Percentiles rank a stretch among this genome's conserved stretches.
These are phyloP conservation scores for Cheiracanthium punctorium DNA, from an alignment of 2,888 invertebrate species.

Conservation along the genomic window DNA sequence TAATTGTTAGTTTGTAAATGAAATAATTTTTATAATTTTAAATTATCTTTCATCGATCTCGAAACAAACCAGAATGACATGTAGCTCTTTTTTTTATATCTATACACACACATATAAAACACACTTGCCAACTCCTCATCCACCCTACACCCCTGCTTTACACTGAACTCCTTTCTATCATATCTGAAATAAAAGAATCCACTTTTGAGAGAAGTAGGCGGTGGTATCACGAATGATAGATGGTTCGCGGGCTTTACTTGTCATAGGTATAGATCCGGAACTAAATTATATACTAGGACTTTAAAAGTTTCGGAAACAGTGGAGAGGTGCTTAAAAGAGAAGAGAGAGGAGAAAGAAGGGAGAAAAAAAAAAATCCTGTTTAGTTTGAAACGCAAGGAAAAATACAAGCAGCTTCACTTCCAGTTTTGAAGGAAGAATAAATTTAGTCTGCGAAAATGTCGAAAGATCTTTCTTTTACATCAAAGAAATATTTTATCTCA, in stretches of 20 bases:
- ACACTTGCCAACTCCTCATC: neutral
- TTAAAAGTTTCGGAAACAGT: conserved; percentile 58
- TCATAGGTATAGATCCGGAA: conserved; percentile 51
- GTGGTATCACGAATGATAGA: conserved; percentile 43
- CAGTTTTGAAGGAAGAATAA: conserved; percentile 9
- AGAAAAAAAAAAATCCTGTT: conserved; percentile 2
- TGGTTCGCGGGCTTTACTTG: conserved; percentile 37
- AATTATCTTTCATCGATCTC: conserved; percentile 40
- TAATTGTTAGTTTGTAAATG: too few relatives aligned
- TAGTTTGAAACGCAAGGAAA: conserved; percentile 13
- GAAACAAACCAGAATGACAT: neutral
- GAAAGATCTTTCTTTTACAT: neutral
- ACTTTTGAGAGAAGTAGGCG: conserved; percentile 49
- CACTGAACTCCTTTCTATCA: conserved; percentile 26
- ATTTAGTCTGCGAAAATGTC: conserved; percentile 5
- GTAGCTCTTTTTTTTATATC: neutral
- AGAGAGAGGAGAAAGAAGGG: neutral
- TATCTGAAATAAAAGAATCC: conserved; percentile 55
- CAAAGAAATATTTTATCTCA: conserved; percentile 6
- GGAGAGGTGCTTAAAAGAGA: conserved; percentile 27
- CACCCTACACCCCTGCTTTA: conserved; percentile 1
- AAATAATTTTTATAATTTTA: conserved; percentile 35
- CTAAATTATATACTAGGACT: conserved; percentile 57
- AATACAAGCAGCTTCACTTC: conserved; percentile 2
- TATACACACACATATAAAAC: neutral